Evolutionary conservation across 2,113 vertebrate species (phyloP).

Genomic region (Apus apus): DNA sequence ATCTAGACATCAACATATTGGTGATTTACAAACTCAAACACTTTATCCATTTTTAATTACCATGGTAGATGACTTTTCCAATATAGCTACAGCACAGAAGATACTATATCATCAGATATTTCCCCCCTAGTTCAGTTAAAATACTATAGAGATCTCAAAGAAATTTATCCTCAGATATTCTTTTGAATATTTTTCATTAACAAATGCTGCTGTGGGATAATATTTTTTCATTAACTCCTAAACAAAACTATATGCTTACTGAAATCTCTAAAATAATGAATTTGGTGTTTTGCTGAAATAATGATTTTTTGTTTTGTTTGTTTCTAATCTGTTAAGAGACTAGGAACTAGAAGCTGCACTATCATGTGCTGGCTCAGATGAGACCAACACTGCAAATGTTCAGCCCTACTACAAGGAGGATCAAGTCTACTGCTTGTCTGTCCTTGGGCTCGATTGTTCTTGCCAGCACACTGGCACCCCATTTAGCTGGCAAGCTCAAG

Average conservation of each 20-base stretch:
- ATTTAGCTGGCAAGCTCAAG: not conserved
- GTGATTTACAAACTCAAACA: not conserved
- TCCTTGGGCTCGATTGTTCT: not conserved
- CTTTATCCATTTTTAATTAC: not conserved
- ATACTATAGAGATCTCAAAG: not conserved
- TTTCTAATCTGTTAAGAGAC: not conserved
- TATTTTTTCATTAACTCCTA: not conserved
- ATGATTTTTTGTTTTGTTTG: not conserved
- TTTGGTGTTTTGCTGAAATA: not conserved
- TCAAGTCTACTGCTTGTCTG: rapidly evolving
- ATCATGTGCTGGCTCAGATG: not conserved
- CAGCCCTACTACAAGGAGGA: not conserved
- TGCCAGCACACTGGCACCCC: not conserved
- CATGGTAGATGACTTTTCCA: not conserved
- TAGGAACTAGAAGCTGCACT: rapidly evolving
- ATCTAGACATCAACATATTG: not conserved
- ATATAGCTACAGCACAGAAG: not conserved
- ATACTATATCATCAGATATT: not conserved
- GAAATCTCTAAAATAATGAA: not conserved
- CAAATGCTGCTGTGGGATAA: not conserved
- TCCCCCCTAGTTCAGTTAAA: not conserved
- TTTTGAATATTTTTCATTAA: not conserved
- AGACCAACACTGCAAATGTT: not conserved
- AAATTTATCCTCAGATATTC: not conserved
- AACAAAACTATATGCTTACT: not conserved